These are phyloP conservation scores for Acanthurus tractus DNA, from an alignment of 2,797 vertebrate species.

Conservation along the genomic window DNA sequence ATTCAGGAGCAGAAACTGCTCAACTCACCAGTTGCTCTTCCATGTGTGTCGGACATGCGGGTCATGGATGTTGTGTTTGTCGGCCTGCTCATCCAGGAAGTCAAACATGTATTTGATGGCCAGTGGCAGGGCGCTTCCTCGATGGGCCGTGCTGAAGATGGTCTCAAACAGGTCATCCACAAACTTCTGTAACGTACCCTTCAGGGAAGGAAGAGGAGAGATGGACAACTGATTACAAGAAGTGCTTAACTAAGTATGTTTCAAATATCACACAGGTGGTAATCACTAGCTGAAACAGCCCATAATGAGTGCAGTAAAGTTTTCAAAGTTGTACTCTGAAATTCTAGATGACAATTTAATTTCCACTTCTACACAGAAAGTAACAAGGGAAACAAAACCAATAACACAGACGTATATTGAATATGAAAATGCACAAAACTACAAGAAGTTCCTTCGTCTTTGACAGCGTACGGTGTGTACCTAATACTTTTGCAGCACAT, in stretches of 20 bases:
- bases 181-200: constrained; percentile 99
- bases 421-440: not conserved
- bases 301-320: not conserved
- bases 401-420: not conserved
- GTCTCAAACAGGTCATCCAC: constrained; percentile 99
- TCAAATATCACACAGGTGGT: not conserved
- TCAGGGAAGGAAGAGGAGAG: constrained; percentile 9
- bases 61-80: constrained; percentile 96
- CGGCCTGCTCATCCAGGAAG: constrained; percentile 97
- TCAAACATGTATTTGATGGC: constrained; percentile 99
- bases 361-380: not conserved
- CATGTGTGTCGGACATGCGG: constrained; percentile 97
- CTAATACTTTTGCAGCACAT: constrained; percentile 21
- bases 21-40: constrained; percentile 98
- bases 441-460: not conserved
- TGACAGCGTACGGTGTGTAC: not conserved
- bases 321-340: not conserved
- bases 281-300: not conserved
- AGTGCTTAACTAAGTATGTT: not conserved
- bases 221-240: not conserved
- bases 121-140: constrained; percentile 95
- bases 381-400: not conserved
- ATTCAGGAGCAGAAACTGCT: not conserved
- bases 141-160: constrained; percentile 98
- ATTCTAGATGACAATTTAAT: not conserved